Evolutionary conservation across 2,888 invertebrate species (phyloP).

Genomic region (Acanthacorydalis orientalis): DNA sequence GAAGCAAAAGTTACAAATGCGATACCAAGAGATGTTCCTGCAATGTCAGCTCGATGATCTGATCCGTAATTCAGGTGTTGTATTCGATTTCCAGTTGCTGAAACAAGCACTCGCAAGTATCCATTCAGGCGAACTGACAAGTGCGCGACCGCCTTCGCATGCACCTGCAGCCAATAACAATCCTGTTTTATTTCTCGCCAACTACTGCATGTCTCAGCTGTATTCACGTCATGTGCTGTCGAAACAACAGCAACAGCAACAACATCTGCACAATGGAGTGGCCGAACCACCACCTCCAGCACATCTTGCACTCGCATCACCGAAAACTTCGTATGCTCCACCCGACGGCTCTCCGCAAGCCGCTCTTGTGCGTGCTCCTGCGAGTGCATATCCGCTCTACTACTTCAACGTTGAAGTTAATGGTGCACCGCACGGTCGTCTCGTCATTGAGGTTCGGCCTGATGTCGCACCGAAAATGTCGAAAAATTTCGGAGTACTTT

Average conservation of each 20-base stretch:
- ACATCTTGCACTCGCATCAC: slow-evolving; percentile 21
- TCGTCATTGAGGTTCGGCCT: slow-evolving; percentile 59
- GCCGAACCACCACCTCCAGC: slow-evolving; percentile 14
- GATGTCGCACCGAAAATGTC: slow-evolving; percentile 71
- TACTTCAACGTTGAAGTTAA: slow-evolving; percentile 63
- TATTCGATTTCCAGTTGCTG: slow-evolving; percentile 48
- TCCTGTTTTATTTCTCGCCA: slow-evolving; percentile 53
- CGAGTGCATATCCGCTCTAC: slow-evolving; percentile 49
- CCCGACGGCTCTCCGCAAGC: slow-evolving; percentile 30
- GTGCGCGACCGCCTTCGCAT: slow-evolving; percentile 24
- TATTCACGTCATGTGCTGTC: slow-evolving; percentile 46
- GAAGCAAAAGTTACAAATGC: slow-evolving; percentile 47
- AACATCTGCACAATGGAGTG: slow-evolving; percentile 12
- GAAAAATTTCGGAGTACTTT: slow-evolving; percentile 55
- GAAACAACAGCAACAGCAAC: slow-evolving; percentile 31
- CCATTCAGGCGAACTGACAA: slow-evolving; percentile 34
- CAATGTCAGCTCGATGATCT: slow-evolving; percentile 56
- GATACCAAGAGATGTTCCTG: slow-evolving; percentile 53
- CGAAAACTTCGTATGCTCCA: slow-evolving; percentile 22
- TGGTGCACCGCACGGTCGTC: slow-evolving; percentile 48
- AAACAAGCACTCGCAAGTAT: slow-evolving; percentile 48
- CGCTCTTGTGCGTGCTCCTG: slow-evolving; percentile 32
- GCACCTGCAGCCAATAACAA: slow-evolving; percentile 35
- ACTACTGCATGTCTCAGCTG: slow-evolving; percentile 59
- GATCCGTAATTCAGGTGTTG: slow-evolving; percentile 44